Evolutionary conservation across 2,113 vertebrate species (phyloP).

Genomic region (Triplophysa siluroides): DNA sequence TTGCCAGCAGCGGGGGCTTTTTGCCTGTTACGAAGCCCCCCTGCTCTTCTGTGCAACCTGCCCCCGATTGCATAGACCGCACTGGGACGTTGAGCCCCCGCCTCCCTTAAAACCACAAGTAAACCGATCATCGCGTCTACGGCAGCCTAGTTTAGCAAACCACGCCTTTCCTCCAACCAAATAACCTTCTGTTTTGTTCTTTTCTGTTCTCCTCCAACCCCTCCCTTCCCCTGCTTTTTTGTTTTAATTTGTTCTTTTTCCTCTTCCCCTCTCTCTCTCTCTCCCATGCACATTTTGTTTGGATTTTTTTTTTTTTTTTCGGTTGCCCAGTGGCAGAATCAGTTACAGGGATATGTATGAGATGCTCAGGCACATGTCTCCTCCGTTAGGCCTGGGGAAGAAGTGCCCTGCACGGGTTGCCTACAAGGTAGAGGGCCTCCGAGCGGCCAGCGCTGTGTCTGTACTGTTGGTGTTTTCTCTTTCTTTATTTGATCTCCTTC

Average conservation of each 20-base stretch:
- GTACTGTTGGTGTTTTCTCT: constrained; percentile 71
- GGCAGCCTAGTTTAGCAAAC: constrained; percentile 39
- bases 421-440: constrained; percentile 88
- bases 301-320: constrained; percentile 66
- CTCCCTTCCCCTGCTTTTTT: constrained; percentile 39
- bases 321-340: constrained; percentile 92
- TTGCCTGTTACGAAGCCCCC: constrained; percentile 68
- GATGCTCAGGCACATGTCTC: constrained; percentile 98
- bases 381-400: constrained; percentile 95
- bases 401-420: constrained; percentile 95
- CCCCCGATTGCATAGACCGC: constrained; percentile 57
- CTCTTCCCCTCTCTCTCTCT: constrained; percentile 42
- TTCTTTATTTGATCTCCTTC: constrained; percentile 54
- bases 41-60: constrained; percentile 62
- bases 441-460: constrained; percentile 69
- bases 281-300: constrained; percentile 50
- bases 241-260: constrained; percentile 46
- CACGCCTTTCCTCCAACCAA: constrained; percentile 51
- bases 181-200: constrained; percentile 60
- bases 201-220: constrained; percentile 45
- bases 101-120: constrained; percentile 47
- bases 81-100: constrained; percentile 43
- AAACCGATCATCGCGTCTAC: constrained; percentile 50
- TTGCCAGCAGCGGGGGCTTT: constrained; percentile 65
- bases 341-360: constrained; percentile 98